Conservation (phyloP, 2,113 vertebrate genomes). For the Chlorodrepanis virens region DNA sequence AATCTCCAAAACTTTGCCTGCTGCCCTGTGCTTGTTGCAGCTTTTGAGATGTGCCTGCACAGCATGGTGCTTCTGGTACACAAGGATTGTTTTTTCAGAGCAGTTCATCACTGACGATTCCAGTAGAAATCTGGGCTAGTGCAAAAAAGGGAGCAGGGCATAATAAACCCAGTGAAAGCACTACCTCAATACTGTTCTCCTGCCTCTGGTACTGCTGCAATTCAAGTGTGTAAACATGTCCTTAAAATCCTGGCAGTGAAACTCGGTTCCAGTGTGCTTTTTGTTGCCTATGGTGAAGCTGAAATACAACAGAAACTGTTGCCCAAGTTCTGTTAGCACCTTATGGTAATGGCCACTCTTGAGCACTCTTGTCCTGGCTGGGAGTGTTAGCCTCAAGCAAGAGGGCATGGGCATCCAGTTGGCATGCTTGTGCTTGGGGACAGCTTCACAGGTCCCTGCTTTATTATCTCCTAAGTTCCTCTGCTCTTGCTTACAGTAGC, state of each 20-base stretch:
- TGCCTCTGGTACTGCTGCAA: neutral
- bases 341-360: neutral
- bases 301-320: neutral
- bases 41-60: neutral
- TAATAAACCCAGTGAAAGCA: neutral
- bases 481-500: neutral
- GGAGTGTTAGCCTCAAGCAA: neutral
- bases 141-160: neutral
- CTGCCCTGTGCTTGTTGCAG: neutral
- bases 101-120: neutral
- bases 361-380: neutral
- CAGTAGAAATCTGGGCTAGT: neutral
- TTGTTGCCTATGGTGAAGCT: neutral
- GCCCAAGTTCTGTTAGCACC: neutral
- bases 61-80: neutral
- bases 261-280: neutral
- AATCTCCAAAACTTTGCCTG: neutral
- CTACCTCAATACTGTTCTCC: neutral
- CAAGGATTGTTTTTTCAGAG: neutral
- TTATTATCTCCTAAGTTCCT: neutral
- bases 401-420: neutral
- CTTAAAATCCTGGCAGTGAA: neutral
- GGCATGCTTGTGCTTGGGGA: neutral
- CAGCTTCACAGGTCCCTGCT: neutral
- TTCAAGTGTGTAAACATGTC: neutral